phyloP scores from a whole-genome alignment of 2,888 invertebrate genomes.

The Caenorhabditis drosophilae region DNA sequence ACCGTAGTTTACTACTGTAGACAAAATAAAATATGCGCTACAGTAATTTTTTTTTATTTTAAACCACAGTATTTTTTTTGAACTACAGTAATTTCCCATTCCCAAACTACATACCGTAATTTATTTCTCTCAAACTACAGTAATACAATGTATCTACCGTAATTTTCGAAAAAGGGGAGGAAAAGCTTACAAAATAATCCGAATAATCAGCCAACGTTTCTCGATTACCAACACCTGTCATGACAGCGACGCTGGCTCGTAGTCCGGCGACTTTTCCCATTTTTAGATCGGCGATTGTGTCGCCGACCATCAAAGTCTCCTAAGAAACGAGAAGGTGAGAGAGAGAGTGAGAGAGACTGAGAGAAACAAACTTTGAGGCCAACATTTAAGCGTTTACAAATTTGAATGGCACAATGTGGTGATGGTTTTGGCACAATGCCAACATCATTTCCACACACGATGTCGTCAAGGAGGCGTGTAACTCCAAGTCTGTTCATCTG shows the following conservation, averaged over 20 bases:
- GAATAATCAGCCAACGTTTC: slow-evolving; percentile 64
- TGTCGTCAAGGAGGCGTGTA: slow-evolving; percentile 68
- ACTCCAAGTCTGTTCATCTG: slow-evolving; percentile 61
- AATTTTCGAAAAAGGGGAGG: too few species aligned
- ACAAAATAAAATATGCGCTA: too few species aligned
- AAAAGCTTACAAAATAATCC: slow-evolving; percentile 62
- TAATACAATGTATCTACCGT: slow-evolving; percentile 29
- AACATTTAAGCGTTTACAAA: slow-evolving; percentile 63
- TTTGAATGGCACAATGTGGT: slow-evolving; percentile 70
- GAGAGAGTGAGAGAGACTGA: slow-evolving; percentile 4
- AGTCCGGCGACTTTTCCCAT: slow-evolving; percentile 71
- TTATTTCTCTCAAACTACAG: not conserved
- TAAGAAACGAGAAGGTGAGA: too few species aligned
- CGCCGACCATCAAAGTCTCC: slow-evolving; percentile 71
- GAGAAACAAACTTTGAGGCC: slow-evolving; percentile 59
- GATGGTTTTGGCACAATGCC: slow-evolving; percentile 71
- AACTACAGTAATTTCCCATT: not conserved
- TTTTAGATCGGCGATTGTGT: slow-evolving; percentile 71
- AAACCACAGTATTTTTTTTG: not conserved
- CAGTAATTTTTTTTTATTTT: too few species aligned
- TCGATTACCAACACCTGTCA: slow-evolving; percentile 69
- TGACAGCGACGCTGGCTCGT: slow-evolving; percentile 71
- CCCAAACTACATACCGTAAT: not conserved
- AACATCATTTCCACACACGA: slow-evolving; percentile 72
- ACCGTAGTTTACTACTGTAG: too few species aligned